Percentiles rank a stretch among this genome's conserved stretches.
phyloP scores from a whole-genome alignment of 1,140 invertebrate genomes.

The Drosophila bifasciata region DNA sequence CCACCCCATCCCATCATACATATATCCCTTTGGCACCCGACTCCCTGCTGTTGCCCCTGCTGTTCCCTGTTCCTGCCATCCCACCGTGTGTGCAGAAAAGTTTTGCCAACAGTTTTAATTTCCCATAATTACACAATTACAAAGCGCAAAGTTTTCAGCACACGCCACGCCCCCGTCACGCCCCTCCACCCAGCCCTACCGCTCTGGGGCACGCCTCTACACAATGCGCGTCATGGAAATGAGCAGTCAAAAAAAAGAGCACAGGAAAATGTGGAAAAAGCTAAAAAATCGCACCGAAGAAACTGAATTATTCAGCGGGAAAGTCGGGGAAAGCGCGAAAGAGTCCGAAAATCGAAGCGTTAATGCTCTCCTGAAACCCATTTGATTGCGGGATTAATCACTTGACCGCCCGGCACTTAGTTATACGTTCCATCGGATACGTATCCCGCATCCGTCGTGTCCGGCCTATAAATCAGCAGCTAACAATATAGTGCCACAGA shows the following conservation, averaged over 20 bases:
- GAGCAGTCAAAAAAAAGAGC: slow-evolving; percentile 63
- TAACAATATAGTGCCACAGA: too few species aligned
- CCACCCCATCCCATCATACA: background rate
- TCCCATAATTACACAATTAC: slow-evolving; percentile 83
- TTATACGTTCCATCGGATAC: slow-evolving; percentile 26
- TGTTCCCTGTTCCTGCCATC: slow-evolving; percentile 26
- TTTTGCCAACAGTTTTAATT: slow-evolving; percentile 82
- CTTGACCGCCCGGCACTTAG: slow-evolving; percentile 38
- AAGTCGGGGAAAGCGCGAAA: slow-evolving; percentile 29
- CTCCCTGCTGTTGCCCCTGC: slow-evolving; percentile 16
- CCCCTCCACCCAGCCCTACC: background rate
- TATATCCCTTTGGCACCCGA: background rate
- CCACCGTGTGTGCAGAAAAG: slow-evolving; percentile 76
- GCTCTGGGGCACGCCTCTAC: slow-evolving; percentile 39
- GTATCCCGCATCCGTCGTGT: background rate
- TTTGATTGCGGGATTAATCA: slow-evolving; percentile 21
- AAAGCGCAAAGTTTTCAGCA: slow-evolving; percentile 82
- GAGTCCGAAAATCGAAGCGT: slow-evolving; percentile 43
- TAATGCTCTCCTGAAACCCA: slow-evolving; percentile 37
- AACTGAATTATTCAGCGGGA: slow-evolving; percentile 18
- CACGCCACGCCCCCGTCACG: slow-evolving; percentile 64
- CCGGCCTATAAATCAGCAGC: slow-evolving; percentile 26
- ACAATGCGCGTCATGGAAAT: slow-evolving; percentile 79
- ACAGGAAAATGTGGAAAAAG: slow-evolving; percentile 37
- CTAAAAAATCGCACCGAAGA: slow-evolving; percentile 20